A percentile compares a stretch with the other conserved stretches of the same genome.
These are phyloP conservation scores for Sinonovacula constricta DNA, from an alignment of 1,140 invertebrate genomes.

Conservation along the genomic window DNA sequence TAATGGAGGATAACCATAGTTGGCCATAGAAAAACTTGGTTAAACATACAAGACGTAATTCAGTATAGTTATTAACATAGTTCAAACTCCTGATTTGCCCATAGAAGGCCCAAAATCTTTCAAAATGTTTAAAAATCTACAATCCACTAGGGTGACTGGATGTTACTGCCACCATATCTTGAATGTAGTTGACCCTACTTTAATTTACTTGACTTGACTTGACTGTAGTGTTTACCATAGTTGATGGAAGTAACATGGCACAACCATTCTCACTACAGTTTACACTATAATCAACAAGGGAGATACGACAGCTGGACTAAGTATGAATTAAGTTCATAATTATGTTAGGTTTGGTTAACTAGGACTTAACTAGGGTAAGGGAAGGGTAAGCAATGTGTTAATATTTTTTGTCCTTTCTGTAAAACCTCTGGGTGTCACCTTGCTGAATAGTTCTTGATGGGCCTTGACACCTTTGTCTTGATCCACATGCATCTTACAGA, in stretches of 20 bases:
- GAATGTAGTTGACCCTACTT: neutral
- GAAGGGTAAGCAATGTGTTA: neutral
- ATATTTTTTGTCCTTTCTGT: too few relatives aligned
- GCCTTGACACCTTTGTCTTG: too few relatives aligned
- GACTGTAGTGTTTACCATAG: neutral
- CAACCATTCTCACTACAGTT: neutral
- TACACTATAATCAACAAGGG: neutral
- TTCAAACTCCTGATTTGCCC: too few relatives aligned
- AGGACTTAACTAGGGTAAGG: neutral
- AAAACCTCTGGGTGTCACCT: neutral
- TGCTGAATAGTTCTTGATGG: neutral
- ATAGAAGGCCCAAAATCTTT: too few relatives aligned
- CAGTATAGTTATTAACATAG: neutral
- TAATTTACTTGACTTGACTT: neutral
- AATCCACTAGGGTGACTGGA: too few relatives aligned
- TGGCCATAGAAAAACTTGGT: neutral
- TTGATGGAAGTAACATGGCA: neutral
- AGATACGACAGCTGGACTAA: neutral
- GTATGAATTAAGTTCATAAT: neutral
- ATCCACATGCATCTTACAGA: too few relatives aligned
- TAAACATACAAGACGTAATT: neutral
- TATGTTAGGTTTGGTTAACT: neutral
- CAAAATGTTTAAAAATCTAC: too few relatives aligned
- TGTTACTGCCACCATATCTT: neutral
- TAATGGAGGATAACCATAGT: neutral